Conservation (phyloP, 2,113 vertebrate genomes). For the Macaca nemestrina region DNA sequence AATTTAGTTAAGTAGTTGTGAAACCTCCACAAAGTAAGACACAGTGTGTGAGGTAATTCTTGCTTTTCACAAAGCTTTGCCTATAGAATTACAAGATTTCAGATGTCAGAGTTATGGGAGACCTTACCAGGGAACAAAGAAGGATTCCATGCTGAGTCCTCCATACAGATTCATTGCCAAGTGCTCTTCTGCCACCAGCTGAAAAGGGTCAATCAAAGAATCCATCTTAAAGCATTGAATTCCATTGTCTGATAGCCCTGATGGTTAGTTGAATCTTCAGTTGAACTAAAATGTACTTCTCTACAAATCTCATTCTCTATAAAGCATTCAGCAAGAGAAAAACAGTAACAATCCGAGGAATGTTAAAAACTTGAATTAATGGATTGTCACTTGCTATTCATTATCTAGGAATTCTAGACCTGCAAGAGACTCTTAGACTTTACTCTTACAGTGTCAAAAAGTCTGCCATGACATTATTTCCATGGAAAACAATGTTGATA, state of each 20-base stretch:
- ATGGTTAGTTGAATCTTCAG: neutral
- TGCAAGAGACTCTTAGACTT: neutral
- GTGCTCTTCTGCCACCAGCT: neutral
- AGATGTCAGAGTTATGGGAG: neutral
- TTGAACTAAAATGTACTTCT: neutral
- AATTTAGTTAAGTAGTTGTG: neutral
- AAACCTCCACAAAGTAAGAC: neutral
- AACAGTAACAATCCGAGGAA: neutral
- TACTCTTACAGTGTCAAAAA: neutral
- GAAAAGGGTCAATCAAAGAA: neutral
- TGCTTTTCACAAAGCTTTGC: neutral
- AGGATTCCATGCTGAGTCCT: neutral
- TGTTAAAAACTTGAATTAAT: neutral
- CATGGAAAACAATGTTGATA: neutral
- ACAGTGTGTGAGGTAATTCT: neutral
- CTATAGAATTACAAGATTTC: neutral
- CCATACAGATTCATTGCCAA: neutral
- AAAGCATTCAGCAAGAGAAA: neutral
- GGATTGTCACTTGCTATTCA: neutral
- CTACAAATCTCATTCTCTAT: neutral
- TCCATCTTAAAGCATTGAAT: too few species aligned
- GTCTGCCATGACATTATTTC: neutral
- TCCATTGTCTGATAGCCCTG: neutral
- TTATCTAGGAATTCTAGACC: neutral
- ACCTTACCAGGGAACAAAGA: neutral